Evolutionary conservation across 2,113 vertebrate species (phyloP).

Genomic region (Boulengeromyrus knoepffleri): DNA sequence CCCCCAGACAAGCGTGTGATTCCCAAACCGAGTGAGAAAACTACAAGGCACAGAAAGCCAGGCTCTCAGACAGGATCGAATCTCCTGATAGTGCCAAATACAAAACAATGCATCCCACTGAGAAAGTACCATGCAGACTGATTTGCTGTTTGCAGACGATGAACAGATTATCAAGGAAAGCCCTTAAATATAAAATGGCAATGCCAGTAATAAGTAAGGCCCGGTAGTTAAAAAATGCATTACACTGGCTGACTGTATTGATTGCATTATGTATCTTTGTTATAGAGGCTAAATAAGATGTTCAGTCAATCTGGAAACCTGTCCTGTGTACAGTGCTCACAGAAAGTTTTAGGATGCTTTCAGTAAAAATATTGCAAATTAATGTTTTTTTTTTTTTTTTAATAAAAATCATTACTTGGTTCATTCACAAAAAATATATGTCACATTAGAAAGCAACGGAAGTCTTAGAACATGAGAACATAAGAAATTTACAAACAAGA

Average conservation of each 20-base stretch:
- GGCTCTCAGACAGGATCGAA: neutral
- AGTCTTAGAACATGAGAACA: neutral
- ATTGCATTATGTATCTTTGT: neutral
- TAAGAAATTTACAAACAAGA: too few relatives aligned
- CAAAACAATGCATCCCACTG: neutral
- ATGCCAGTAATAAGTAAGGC: neutral
- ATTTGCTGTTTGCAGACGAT: neutral
- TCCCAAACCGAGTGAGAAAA: neutral
- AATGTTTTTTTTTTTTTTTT: neutral
- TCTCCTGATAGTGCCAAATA: neutral
- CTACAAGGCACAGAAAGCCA: neutral
- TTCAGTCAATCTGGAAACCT: neutral
- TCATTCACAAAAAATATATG: neutral
- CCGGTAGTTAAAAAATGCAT: neutral
- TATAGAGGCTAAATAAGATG: neutral
- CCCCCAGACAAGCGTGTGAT: neutral
- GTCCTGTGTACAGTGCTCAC: neutral
- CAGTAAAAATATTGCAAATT: neutral
- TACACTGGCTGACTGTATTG: neutral
- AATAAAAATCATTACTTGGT: neutral
- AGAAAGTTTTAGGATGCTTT: neutral
- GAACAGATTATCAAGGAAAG: neutral
- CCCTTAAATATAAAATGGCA: neutral
- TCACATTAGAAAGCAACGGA: neutral
- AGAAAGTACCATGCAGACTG: neutral